Conservation (phyloP, 2,888 invertebrate genomes). For the Trissolcus brochymenae region DNA sequence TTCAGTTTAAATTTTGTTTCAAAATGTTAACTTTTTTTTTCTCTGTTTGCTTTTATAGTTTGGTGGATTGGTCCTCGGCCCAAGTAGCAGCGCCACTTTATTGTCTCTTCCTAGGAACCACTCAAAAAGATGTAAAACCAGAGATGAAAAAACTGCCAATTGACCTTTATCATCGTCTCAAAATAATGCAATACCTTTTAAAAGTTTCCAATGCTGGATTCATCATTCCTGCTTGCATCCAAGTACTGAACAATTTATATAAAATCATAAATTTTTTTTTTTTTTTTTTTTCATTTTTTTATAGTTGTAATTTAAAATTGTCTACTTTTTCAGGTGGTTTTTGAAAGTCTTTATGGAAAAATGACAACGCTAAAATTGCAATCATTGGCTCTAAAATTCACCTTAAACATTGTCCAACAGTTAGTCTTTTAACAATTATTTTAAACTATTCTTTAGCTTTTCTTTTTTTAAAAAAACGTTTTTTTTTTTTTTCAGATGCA, state of each 20-base stretch:
- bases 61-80: constrained; percentile 86
- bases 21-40: constrained; percentile 22
- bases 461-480: constrained; percentile 4
- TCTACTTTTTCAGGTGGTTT: constrained; percentile 81
- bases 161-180: constrained; percentile 89
- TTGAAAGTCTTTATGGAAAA: constrained; percentile 90
- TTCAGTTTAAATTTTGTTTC: neutral
- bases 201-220: constrained; percentile 84
- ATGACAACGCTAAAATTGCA: constrained; percentile 90
- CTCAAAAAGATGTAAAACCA: constrained; percentile 77
- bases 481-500: constrained; percentile 77
- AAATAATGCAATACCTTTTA: constrained; percentile 89
- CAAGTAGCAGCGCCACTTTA: constrained; percentile 86
- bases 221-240: constrained; percentile 88
- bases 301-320: neutral
- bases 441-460: neutral
- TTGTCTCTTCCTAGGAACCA: constrained; percentile 85
- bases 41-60: constrained; percentile 75
- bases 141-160: constrained; percentile 88
- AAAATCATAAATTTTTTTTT: constrained; percentile 6
- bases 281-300: constrained; percentile 8
- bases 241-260: constrained; percentile 74
- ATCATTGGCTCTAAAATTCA: constrained; percentile 87
- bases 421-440: constrained; percentile 76
- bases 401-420: constrained; percentile 88